Evolutionary conservation across 2,888 invertebrate genomes (phyloP).

Genomic region (Napeogenes inachia): DNA sequence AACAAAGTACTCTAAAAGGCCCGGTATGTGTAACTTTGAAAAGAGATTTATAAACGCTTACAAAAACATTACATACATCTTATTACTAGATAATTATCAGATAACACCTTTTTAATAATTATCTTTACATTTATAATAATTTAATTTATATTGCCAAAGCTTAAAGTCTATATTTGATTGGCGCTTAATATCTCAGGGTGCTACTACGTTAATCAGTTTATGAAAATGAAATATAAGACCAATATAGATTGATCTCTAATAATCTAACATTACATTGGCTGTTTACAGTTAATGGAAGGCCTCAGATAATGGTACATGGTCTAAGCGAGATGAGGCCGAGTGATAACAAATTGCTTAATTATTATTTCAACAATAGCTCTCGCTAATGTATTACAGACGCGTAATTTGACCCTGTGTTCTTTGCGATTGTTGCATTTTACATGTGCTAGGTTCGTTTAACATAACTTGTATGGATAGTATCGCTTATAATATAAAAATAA

Average conservation of each 20-base stretch:
- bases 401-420: conserved; percentile 28
- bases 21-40: conserved; percentile 27
- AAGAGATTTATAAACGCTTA: conserved; percentile 32
- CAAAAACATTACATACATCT: conserved; percentile 23
- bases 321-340: conserved; percentile 49
- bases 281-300: conserved; percentile 30
- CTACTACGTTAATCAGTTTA: conserved; percentile 15
- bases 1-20: conserved; percentile 32
- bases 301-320: conserved; percentile 35
- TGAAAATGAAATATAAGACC: conserved; percentile 34
- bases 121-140: not conserved
- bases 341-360: conserved; percentile 66
- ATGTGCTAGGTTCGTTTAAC: conserved; percentile 20
- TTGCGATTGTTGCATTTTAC: conserved; percentile 25
- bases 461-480: not conserved
- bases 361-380: conserved; percentile 56
- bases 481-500: not conserved
- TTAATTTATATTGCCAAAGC: not conserved
- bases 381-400: conserved; percentile 39
- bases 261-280: conserved; percentile 9
- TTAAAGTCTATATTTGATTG: conserved; percentile 10
- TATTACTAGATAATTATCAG: conserved; percentile 16
- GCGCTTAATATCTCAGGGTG: not conserved
- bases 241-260: conserved; percentile 36
- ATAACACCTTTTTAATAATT: conserved; percentile 6